Evolutionary conservation across 2,797 vertebrate species (phyloP), one percentile per base, ranked within the genome.

Genomic region (Phylloscopus collybita): DNA sequence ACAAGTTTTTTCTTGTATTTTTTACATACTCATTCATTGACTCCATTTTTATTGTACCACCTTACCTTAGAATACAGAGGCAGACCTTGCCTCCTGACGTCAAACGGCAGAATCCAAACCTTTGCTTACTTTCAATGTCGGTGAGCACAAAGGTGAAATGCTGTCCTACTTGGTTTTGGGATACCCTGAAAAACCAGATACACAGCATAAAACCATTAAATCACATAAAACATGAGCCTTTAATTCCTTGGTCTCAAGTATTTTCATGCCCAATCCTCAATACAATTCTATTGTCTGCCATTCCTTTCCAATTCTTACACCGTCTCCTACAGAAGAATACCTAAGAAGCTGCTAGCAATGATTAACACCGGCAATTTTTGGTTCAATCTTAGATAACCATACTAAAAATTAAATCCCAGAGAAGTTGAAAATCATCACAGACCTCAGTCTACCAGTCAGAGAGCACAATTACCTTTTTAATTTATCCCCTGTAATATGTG

Each of bases 71-170:
- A 83, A 99, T 98, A 97, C 99, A 99, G 78, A 99, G 98, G 97
- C 99, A 99, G 92, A 99, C 97, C 93, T 98, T 98, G 96, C 99
- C 99, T 96, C 99, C 99, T 53, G 98, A 98, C 0, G 99, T 99
- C 96, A 99, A 98, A 81, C 99, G 98, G 96, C 99, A 99, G 98
- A 99, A 99, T 86, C 99, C 99, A 94, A 99, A 99, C 92, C 99
- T 98, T 97, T 99, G 99, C 86, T 99, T 99, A 97, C 99, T 98
- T 92, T 99, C 98, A 78, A 99, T 99, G 98, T 99, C 99, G 64
- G 99, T 99, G 87, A 99, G 98, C 95, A 99, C 99, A 90, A 99
- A 99, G 80, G 99, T 99, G 96, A 99, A 99, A 97, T 99, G 99
- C 97, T 99, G 99, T 94, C 99, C 99, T 95, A 99, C 98, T 95